Percentiles rank a stretch among this genome's conserved stretches.
phyloP scores from a whole-genome alignment of 2,113 vertebrate species.

The Alces alces region DNA sequence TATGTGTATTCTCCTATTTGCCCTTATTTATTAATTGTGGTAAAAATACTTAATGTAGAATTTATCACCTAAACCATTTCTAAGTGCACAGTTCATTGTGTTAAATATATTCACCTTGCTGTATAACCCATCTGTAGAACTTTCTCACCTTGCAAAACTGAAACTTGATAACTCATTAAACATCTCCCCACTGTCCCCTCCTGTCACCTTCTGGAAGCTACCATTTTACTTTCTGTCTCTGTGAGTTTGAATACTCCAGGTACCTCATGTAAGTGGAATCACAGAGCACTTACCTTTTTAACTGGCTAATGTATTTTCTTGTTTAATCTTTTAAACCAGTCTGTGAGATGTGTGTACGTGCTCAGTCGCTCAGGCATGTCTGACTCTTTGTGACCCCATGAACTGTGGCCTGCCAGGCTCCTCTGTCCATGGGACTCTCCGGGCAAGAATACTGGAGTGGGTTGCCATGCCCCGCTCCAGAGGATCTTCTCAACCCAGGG shows the following conservation, averaged over 20 bases:
- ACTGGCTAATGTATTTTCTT: not conserved
- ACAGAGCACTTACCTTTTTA: not conserved
- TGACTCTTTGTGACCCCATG: not conserved
- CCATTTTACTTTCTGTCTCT: not conserved
- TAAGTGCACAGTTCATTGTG: not conserved
- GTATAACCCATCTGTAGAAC: not conserved
- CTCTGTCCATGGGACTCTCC: not conserved
- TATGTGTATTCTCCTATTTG: not conserved
- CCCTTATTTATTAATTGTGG: not conserved
- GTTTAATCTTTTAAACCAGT: not conserved
- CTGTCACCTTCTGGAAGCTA: not conserved
- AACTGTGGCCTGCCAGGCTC: not conserved
- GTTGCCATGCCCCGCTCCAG: rapidly evolving
- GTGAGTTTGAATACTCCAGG: not conserved
- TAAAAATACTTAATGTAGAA: not conserved
- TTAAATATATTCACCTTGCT: not conserved
- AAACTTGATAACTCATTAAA: not conserved
- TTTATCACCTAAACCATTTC: not conserved
- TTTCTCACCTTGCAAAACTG: not conserved
- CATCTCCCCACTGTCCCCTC: too few species aligned
- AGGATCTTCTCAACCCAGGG: not conserved
- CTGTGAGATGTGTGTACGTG: not conserved
- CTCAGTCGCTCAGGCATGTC: not conserved
- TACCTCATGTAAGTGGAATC: not conserved
- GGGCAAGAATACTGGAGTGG: not conserved